These are phyloP conservation scores for Tamandua tetradactyla DNA, from an alignment of 2,797 vertebrate genomes.

Conservation along the genomic window DNA sequence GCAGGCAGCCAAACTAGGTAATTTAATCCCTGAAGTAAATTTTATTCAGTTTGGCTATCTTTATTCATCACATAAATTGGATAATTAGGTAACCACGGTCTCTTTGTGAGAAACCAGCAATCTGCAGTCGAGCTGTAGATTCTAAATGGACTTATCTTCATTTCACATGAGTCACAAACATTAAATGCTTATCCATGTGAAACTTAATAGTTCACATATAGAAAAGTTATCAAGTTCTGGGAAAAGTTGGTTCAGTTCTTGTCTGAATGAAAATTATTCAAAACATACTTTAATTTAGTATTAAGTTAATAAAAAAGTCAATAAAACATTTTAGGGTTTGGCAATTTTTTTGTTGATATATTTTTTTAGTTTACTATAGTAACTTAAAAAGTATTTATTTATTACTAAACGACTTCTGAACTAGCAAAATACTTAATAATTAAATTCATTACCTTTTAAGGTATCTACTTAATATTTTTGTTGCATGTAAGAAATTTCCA, in stretches of 20 bases:
- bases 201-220: neutral
- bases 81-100: constrained; percentile 24
- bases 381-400: neutral
- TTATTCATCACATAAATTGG: neutral
- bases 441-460: neutral
- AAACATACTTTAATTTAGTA: constrained; percentile 38
- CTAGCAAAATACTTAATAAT: neutral
- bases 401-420: constrained; percentile 4
- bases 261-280: neutral
- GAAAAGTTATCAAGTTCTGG: neutral
- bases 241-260: neutral
- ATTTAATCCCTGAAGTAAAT: neutral
- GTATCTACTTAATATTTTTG: neutral
- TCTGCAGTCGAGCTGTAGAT: neutral
- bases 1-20: neutral
- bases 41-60: constrained; percentile 42
- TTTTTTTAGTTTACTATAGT: neutral
- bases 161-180: neutral
- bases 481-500: neutral
- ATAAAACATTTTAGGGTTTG: neutral
- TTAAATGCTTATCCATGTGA: neutral
- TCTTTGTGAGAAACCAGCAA: neutral
- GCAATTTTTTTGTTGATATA: neutral
- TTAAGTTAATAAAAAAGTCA: neutral
- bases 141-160: neutral